phyloP scores from a whole-genome alignment of 2,113 vertebrate species.

The Chlamydotis undulata region DNA sequence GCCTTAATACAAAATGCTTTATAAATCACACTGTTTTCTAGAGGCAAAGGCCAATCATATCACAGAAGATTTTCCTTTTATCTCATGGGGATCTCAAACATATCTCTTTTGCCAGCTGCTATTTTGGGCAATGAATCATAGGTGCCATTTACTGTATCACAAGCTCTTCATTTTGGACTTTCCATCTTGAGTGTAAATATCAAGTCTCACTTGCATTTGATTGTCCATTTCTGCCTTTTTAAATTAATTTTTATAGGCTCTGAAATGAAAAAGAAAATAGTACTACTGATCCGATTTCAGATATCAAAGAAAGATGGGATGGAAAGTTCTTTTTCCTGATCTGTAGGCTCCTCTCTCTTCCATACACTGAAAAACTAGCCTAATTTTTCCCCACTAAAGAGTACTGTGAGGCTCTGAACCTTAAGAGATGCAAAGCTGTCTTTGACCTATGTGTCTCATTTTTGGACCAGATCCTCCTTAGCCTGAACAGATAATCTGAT shows the following conservation, averaged over 20 bases:
- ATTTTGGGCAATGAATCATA: not conserved
- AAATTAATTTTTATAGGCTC: not conserved
- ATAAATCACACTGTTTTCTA: not conserved
- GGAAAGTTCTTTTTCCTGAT: not conserved
- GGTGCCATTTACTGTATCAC: not conserved
- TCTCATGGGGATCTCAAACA: not conserved
- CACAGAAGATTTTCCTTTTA: not conserved
- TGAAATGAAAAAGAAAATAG: not conserved
- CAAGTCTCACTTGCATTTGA: not conserved
- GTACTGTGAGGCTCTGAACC: not conserved
- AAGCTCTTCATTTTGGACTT: slow-evolving; percentile 11
- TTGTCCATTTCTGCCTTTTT: not conserved
- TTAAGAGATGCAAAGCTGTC: not conserved
- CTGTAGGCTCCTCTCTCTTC: not conserved
- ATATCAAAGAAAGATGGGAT: not conserved
- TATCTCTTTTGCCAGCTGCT: not conserved
- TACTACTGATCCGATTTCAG: not conserved
- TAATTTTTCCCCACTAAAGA: not conserved
- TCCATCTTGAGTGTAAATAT: not conserved
- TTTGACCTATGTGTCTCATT: not conserved
- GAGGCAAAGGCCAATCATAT: not conserved
- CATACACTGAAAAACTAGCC: not conserved
- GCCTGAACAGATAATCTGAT: not conserved
- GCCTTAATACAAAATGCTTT: not conserved
- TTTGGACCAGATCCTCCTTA: not conserved